Base-by-base conservation (phyloP, 2,888 invertebrate species). In the Clostera curtula region DNA sequence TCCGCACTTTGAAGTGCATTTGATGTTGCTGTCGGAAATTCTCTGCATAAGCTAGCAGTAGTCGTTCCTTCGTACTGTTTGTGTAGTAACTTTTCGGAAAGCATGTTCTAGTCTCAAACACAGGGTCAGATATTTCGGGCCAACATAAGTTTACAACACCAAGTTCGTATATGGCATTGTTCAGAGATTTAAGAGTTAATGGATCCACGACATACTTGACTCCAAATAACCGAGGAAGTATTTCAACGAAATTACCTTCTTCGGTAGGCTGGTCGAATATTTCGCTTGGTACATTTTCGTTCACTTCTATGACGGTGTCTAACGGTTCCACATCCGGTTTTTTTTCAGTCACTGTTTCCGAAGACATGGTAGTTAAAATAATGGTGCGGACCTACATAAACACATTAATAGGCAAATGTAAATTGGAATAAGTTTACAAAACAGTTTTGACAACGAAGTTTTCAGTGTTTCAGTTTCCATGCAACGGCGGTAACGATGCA, bases 21-120 rank as follows among this genome's bases (percentile, higher is more conserved):
- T 77, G 70, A 67, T 87, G 92, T 51, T 93, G 93, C 25, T 86
- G 83, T 8, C 93, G 86, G 58, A 93, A 93, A 64, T 92, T 93
- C 66, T 93, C 93, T 0, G 91, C 89, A 50, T 91, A 91, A 27
- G 91, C 84, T 21, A 93, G 63, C 5, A 93, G 56, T 7, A 92
- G 60, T 25, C 89, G 87, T 62, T 94, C 93, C 57, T 93, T 92
- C 10, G 87, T 71, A 8, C 77, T 87, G 43, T 91, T 87, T 2
- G 80, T 87, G 29, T 87, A 87, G 56, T 93, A 93, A 29, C 86
- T 86, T 27, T 72, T 70, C 0, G 93, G 90, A 52, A 89, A 89
- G 53, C 87, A 84, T 4, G 76, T 80, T 12, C 87, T 68, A 13
- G 82, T 80, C 51, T 88, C 86, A 49, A 89, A 88, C 2, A 85